Percentiles rank a stretch among this genome's conserved stretches.
phyloP scores from a whole-genome alignment of 2,888 invertebrate species.

The Macrophya alboannulata region DNA sequence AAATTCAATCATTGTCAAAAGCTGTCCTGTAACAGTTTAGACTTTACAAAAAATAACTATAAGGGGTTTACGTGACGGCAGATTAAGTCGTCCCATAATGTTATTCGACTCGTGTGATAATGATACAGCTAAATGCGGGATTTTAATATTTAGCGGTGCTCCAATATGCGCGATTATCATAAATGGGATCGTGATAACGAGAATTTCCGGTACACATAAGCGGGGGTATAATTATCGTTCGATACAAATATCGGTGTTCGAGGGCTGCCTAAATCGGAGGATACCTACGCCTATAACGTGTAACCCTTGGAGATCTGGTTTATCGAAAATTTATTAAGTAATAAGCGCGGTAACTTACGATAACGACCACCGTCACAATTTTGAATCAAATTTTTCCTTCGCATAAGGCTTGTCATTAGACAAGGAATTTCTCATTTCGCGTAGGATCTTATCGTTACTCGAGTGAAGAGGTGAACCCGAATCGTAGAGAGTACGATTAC shows the following conservation, averaged over 20 bases:
- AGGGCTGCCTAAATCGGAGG: background rate
- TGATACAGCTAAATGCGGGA: background rate
- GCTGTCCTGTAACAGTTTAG: background rate
- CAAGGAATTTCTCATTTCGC: conserved; percentile 11
- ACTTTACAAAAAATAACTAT: background rate
- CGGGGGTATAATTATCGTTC: background rate
- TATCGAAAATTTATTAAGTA: background rate
- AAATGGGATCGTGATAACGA: conserved; percentile 33
- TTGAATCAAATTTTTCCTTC: background rate
- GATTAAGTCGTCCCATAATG: background rate
- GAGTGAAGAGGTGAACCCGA: background rate
- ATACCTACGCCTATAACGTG: background rate
- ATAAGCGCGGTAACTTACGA: conserved; percentile 4
- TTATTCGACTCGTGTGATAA: conserved; percentile 4
- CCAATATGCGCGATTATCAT: background rate
- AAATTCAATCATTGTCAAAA: background rate
- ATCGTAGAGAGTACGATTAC: background rate
- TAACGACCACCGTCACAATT: background rate
- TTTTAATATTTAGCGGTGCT: background rate
- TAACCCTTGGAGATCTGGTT: background rate
- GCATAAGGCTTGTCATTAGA: background rate
- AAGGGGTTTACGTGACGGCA: background rate
- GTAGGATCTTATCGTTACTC: background rate
- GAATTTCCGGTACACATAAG: background rate
- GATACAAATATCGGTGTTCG: conserved; percentile 18